These are phyloP conservation scores for Spinus pinus DNA, from an alignment of 2,797 vertebrate genomes.

Conservation along the genomic window DNA sequence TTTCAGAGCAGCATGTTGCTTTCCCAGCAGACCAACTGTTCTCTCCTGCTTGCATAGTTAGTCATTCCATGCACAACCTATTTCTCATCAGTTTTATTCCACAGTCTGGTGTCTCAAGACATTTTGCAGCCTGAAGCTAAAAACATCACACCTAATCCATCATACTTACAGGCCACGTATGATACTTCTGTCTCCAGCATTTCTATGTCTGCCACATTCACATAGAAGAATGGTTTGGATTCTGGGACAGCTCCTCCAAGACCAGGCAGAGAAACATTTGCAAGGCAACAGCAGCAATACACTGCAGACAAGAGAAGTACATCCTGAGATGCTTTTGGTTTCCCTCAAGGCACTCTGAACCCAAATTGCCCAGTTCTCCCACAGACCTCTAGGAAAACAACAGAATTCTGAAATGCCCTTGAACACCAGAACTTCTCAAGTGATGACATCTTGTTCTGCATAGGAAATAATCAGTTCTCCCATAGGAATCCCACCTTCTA, in stretches of 20 bases:
- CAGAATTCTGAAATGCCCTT: background rate
- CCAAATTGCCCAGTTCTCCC: background rate
- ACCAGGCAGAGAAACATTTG: conserved; percentile 93
- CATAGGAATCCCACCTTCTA: background rate
- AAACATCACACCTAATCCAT: background rate
- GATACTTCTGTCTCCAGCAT: conserved; percentile 91
- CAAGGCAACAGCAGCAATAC: conserved; percentile 97
- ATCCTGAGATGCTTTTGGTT: background rate
- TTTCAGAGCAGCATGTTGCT: background rate
- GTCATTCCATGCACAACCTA: background rate
- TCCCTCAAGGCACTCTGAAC: background rate
- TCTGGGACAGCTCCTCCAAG: conserved; percentile 90
- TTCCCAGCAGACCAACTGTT: background rate
- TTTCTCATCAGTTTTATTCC: background rate
- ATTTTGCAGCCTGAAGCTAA: conserved; percentile 2
- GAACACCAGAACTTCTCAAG: background rate
- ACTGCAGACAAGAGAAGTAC: conserved; percentile 73
- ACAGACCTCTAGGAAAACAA: background rate
- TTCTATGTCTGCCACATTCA: conserved; percentile 94
- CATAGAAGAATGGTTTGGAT: conserved; percentile 95
- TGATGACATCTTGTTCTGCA: background rate
- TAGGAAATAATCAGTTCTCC: background rate
- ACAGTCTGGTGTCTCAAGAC: background rate
- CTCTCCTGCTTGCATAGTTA: background rate
- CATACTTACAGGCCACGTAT: conserved; percentile 94